Evolutionary conservation across 2,797 vertebrate genomes (phyloP).

Genomic region (Schizopygopsis pylzovi): DNA sequence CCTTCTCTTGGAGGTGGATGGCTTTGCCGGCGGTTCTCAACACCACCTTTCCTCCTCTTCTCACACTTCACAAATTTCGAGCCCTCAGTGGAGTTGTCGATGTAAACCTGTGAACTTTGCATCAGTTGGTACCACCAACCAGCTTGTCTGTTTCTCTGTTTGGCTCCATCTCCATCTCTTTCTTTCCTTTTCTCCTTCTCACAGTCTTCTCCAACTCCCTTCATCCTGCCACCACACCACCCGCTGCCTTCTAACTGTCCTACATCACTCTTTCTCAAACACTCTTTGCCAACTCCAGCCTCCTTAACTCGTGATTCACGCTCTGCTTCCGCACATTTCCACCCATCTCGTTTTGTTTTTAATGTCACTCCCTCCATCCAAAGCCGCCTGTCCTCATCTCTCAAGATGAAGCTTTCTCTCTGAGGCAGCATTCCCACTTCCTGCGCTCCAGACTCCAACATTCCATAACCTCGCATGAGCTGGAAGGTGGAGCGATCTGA

Average conservation of each 20-base stretch:
- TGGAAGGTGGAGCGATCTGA: conserved; percentile 92
- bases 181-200: conserved; percentile 59
- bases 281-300: conserved; percentile 44
- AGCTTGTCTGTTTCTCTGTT: conserved; percentile 82
- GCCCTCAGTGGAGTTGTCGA: conserved; percentile 85
- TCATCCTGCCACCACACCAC: conserved; percentile 65
- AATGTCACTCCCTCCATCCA: conserved; percentile 52
- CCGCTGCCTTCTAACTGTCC: conserved; percentile 68
- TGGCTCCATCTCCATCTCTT: conserved; percentile 67
- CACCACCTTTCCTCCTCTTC: conserved; percentile 82
- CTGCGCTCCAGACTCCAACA: conserved; percentile 53
- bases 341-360: conserved; percentile 65
- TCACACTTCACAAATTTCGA: conserved; percentile 84
- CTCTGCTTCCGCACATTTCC: conserved; percentile 50
- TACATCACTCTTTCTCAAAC: conserved; percentile 60
- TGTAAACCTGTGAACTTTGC: conserved; percentile 99
- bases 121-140: conserved; percentile 99
- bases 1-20: conserved; percentile 86
- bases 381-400: conserved; percentile 58
- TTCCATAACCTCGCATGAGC: conserved; percentile 84
- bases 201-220: conserved; percentile 58
- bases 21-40: conserved; percentile 70
- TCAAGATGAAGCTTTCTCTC: conserved; percentile 69
- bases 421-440: conserved; percentile 58
- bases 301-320: conserved; percentile 62